Base-by-base conservation (phyloP, 2,888 invertebrate species). In the Sycophila texana region DNA sequence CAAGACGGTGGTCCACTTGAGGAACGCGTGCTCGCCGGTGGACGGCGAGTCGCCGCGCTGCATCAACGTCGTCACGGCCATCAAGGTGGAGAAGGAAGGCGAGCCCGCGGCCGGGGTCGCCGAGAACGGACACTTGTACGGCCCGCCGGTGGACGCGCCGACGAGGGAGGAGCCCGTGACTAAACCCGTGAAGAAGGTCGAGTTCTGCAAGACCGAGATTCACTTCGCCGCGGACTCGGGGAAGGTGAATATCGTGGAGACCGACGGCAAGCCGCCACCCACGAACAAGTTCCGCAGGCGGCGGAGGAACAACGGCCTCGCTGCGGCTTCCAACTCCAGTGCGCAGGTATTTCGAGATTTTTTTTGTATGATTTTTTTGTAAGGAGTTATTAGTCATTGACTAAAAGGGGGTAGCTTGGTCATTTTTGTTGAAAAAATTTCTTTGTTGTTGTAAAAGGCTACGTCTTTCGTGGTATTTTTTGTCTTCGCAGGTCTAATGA, bases 221-320 rank as follows among this genome's bases (percentile, higher is more conserved):
- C 97, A 97, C 89, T 96, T 96, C 88, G 95, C 96, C 0, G 95
- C 96, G 18, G 96, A 96, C 87, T 95, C 96, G 1, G 97, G 97
- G 0, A 94, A 94, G 85, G 95, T 97, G 0, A 96, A 96, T 87
- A 96, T 97, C 79, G 96, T 97, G 51, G 96, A 96, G 87, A 96
- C 96, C 0, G 96, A 96, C 89, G 96, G 95, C 82, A 96, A 97
- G 88, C 96, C 96, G 63, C 96, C 96, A 13, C 96, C 96, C 5
- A 95, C 95, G 0, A 95, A 95, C 87, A 95, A 95, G 88, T 96
- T 96, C 87, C 92, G 96, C 82, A 92, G 95, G 85, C 91, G 95
- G 83, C 92, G 94, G 84, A 91, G 93, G 85, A 65, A 82, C 81
- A 82, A 80, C n/a, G 53, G 68, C 39, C 18, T 70, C 13, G 72